phyloP scores from a whole-genome alignment of 2,113 vertebrate genomes.

The Aleadryas rufinucha region DNA sequence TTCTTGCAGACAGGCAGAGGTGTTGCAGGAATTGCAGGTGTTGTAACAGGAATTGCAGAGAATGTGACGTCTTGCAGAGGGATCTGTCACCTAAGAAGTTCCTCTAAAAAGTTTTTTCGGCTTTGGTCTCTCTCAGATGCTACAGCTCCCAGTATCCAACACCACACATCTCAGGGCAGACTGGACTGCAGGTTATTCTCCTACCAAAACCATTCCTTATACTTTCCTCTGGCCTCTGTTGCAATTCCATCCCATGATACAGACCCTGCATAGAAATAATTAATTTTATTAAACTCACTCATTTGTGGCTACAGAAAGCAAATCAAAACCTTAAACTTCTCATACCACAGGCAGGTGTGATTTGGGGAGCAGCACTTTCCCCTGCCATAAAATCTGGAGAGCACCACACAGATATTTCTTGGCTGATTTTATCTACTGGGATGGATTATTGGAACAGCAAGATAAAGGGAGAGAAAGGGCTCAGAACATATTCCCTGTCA shows the following conservation, averaged over 20 bases:
- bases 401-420: accelerated
- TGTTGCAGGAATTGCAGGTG: too few relatives aligned
- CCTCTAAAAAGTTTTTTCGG: background rate
- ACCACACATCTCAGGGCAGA: background rate
- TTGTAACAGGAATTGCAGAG: background rate
- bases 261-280: background rate
- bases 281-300: background rate
- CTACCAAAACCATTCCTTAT: background rate
- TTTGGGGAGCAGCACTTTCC: background rate
- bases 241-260: accelerated
- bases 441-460: background rate
- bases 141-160: background rate
- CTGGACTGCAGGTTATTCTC: background rate
- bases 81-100: background rate
- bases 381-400: background rate
- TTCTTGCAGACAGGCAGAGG: background rate
- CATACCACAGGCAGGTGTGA: background rate
- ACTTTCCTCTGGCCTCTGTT: background rate
- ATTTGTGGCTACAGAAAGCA: background rate
- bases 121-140: background rate
- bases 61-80: background rate
- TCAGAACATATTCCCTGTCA: background rate
- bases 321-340: background rate
- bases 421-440: background rate
- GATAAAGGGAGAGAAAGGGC: background rate